Conservation (phyloP, 2,113 vertebrate species). For the Saiga tatarica region DNA sequence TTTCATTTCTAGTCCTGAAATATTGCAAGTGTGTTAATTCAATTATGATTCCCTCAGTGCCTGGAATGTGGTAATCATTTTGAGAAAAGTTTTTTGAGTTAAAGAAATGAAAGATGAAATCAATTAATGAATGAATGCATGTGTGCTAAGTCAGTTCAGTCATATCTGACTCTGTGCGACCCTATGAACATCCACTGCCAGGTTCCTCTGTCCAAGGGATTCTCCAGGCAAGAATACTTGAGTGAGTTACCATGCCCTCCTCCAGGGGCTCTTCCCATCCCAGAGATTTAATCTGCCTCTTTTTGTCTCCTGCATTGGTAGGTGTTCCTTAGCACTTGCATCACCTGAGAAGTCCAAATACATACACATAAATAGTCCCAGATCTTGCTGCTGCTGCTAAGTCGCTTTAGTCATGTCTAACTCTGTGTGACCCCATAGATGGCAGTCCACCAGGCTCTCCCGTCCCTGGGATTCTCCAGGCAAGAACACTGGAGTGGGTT, state of each 20-base stretch:
- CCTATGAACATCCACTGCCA: background rate
- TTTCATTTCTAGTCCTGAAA: background rate
- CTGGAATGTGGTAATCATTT: background rate
- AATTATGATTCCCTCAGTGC: background rate
- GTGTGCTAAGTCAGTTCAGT: background rate
- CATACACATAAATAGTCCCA: background rate
- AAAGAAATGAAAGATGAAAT: background rate
- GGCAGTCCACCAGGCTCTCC: background rate
- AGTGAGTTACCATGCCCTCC: background rate
- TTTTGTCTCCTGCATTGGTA: background rate
- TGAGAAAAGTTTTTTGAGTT: background rate
- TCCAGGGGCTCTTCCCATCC: background rate
- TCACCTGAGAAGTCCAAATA: background rate
- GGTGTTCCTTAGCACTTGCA: background rate
- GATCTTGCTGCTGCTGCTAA: background rate
- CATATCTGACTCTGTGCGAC: accelerated
- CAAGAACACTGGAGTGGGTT: background rate
- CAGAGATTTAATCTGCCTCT: background rate
- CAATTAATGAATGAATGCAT: background rate
- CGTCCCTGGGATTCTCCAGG: background rate
- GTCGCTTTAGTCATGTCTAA: background rate
- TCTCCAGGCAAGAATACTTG: background rate
- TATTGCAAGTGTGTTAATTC: background rate
- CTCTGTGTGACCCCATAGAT: accelerated
- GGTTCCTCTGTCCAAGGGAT: background rate